Evolutionary conservation across 2,113 vertebrate species (phyloP).

Genomic region (Tetrax tetrax): DNA sequence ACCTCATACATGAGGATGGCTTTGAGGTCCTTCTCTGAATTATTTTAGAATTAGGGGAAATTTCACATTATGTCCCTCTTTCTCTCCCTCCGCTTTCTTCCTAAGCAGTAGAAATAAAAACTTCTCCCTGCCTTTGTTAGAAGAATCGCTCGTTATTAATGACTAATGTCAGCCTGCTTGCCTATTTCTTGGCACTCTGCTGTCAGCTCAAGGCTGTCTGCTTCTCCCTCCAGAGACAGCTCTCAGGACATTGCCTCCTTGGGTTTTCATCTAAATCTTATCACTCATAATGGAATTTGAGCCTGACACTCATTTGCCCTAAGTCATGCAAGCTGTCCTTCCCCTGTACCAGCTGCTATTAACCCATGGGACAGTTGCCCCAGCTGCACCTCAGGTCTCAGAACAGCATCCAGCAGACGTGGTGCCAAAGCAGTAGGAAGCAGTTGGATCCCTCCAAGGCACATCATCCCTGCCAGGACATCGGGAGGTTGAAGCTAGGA

Average conservation of each 20-base stretch:
- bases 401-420: not conserved
- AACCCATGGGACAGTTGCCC: not conserved
- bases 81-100: not conserved
- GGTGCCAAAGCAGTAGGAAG: not conserved
- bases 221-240: not conserved
- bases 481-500: not conserved
- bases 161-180: not conserved
- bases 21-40: not conserved
- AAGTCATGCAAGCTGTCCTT: not conserved
- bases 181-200: not conserved
- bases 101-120: not conserved
- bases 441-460: not conserved
- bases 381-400: not conserved
- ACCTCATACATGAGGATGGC: not conserved
- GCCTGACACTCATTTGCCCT: not conserved
- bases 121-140: not conserved
- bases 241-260: not conserved
- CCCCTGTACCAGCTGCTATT: not conserved
- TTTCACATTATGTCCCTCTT: not conserved
- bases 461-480: not conserved
- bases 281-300: not conserved
- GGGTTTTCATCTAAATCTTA: not conserved
- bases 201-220: not conserved
- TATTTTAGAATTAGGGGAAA: not conserved
- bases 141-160: not conserved